Percentiles rank a stretch among this genome's conserved stretches.
These are phyloP conservation scores for Laspeyria flexula DNA, from an alignment of 2,888 invertebrate species.

Conservation along the genomic window DNA sequence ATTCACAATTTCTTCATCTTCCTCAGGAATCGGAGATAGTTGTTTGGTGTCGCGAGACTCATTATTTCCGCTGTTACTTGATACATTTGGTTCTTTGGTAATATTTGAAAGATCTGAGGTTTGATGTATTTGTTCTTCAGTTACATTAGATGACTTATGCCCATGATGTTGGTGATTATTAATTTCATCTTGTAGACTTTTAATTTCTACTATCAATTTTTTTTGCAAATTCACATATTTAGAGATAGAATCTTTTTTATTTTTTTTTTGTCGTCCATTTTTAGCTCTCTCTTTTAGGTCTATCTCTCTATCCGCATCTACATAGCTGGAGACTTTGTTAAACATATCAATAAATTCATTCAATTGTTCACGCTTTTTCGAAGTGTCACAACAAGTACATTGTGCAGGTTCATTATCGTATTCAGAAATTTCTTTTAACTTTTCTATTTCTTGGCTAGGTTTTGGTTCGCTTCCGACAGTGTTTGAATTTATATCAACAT, in stretches of 20 bases:
- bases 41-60: neutral
- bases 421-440: neutral
- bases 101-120: neutral
- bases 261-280: conserved; percentile 16
- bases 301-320: conserved; percentile 18
- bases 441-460: neutral
- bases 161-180: neutral
- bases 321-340: conserved; percentile 5
- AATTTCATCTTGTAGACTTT: conserved; percentile 23
- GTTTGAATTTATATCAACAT: conserved; percentile 8
- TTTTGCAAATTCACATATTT: conserved; percentile 58
- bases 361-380: conserved; percentile 7
- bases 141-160: neutral
- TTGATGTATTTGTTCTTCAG: neutral
- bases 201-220: conserved; percentile 53
- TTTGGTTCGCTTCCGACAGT: conserved; percentile 5
- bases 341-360: conserved; percentile 14
- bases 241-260: conserved; percentile 47
- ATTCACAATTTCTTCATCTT: conserved; percentile 13
- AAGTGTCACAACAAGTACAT: conserved; percentile 4
- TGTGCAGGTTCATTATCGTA: neutral
- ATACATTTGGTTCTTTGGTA: neutral
- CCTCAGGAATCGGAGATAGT: conserved; percentile 4
- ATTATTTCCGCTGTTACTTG: neutral
- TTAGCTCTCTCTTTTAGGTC: conserved; percentile 33